phyloP scores from a whole-genome alignment of 1,140 invertebrate species.

The Bombus polaris region DNA sequence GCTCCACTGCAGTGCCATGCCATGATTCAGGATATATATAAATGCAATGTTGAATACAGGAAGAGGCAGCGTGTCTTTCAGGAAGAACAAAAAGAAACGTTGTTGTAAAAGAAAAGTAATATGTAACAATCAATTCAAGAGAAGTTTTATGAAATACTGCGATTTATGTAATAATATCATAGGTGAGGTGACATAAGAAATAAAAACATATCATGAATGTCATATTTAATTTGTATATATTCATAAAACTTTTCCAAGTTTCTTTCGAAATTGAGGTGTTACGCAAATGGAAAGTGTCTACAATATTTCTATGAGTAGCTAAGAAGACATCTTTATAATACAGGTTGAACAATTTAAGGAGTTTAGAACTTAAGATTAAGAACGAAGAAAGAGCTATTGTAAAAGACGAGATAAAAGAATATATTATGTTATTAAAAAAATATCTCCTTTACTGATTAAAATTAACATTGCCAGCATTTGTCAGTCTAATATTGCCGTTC shows the following conservation, averaged over 20 bases:
- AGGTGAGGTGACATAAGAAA: not conserved
- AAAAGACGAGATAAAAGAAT: not conserved
- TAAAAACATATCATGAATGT: not conserved
- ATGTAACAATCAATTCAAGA: not conserved
- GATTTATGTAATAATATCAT: not conserved
- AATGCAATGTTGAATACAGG: not conserved
- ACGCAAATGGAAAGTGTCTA: not conserved
- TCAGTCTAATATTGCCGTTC: not conserved
- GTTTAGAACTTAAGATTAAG: not conserved
- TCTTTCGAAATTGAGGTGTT: not conserved
- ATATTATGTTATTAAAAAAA: not conserved
- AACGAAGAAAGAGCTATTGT: too few relatives aligned
- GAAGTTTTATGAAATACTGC: not conserved
- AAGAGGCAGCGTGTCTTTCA: too few relatives aligned
- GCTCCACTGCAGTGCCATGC: slow-evolving; percentile 80
- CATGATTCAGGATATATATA: slow-evolving; percentile 64
- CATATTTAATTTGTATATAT: not conserved
- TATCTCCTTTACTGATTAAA: slow-evolving; percentile 1
- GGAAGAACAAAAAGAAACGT: not conserved
- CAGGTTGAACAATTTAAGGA: not conserved
- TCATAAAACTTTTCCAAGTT: not conserved
- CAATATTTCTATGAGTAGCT: not conserved
- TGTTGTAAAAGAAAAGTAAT: not conserved
- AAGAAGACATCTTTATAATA: not conserved
- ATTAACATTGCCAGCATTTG: slow-evolving; percentile 2